These are phyloP conservation scores for Trissoscelio sp. DNA, from an alignment of 2,888 invertebrate species.

Conservation along the genomic window DNA sequence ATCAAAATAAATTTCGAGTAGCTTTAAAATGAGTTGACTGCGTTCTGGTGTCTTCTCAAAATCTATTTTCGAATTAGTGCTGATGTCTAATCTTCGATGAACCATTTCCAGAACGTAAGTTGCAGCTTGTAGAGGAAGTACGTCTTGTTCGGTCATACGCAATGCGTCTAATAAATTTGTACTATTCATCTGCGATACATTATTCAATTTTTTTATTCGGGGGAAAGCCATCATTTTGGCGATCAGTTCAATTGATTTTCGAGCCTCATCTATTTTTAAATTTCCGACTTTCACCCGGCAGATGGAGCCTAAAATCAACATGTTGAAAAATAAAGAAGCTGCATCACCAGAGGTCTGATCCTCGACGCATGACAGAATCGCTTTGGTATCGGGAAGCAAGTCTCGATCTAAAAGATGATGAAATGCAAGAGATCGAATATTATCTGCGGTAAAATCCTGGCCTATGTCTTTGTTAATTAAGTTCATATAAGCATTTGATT, in stretches of 20 bases:
- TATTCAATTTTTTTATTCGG: slow-evolving; percentile 73
- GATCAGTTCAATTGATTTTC: slow-evolving; percentile 78
- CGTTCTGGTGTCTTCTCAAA: slow-evolving; percentile 76
- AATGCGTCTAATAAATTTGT: slow-evolving; percentile 78
- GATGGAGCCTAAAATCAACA: slow-evolving; percentile 80
- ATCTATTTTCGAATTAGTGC: slow-evolving; percentile 74
- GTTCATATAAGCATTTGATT: slow-evolving; percentile 80
- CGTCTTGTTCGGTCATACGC: slow-evolving; percentile 74
- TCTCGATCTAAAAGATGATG: slow-evolving; percentile 78
- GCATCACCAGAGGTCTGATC: slow-evolving; percentile 78
- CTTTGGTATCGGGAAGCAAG: slow-evolving; percentile 76
- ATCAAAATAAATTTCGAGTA: slow-evolving; percentile 79
- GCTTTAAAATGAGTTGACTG: slow-evolving; percentile 75
- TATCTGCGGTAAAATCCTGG: slow-evolving; percentile 71
- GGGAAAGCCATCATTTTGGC: slow-evolving; percentile 78
- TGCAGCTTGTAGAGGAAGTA: slow-evolving; percentile 79
- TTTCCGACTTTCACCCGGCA: slow-evolving; percentile 79
- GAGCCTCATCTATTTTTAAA: slow-evolving; percentile 73
- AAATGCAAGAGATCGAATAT: slow-evolving; percentile 78
- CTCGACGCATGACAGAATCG: slow-evolving; percentile 77
- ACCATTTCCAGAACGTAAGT: slow-evolving; percentile 82
- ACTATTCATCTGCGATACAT: slow-evolving; percentile 78
- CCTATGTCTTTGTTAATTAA: slow-evolving; percentile 74
- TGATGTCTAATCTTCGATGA: slow-evolving; percentile 78
- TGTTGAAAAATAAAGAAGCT: slow-evolving; percentile 79